Percentiles rank a stretch among this genome's conserved stretches.
Conservation (phyloP, 2,888 invertebrate species). For the Phyto melanocephala region DNA sequence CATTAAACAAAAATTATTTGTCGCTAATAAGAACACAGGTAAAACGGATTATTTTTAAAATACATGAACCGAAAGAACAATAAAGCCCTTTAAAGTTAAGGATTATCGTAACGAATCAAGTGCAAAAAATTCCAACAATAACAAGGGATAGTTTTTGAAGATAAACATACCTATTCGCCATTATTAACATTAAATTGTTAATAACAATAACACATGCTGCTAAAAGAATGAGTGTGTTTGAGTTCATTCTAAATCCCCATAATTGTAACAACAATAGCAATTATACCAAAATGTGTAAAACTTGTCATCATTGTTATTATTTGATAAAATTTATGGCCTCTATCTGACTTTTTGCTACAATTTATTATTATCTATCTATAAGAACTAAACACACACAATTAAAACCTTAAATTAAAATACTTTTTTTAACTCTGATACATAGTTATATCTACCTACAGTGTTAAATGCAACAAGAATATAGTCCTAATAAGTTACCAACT, state of each 20-base stretch:
- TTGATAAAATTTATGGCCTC: constrained; percentile 65
- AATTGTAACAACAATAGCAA: constrained; percentile 14
- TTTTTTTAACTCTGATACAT: constrained; percentile 32
- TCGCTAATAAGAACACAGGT: background rate
- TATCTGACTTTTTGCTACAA: background rate
- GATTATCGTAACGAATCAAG: constrained; percentile 35
- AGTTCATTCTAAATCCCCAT: constrained; percentile 10
- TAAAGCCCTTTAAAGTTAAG: constrained; percentile 59
- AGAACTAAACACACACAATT: background rate
- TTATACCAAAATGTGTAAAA: constrained; percentile 60
- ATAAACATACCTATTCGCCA: constrained; percentile 3
- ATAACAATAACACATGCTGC: background rate
- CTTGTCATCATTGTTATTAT: constrained; percentile 67
- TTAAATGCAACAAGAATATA: background rate
- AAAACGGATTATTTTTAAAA: background rate
- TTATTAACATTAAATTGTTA: background rate
- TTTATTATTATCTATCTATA: background rate
- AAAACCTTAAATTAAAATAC: constrained; percentile 31
- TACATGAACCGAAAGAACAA: constrained; percentile 62
- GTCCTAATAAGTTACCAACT: background rate
- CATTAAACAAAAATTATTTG: background rate
- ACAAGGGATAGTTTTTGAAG: constrained; percentile 21
- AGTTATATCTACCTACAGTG: background rate
- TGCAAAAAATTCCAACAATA: constrained; percentile 25
- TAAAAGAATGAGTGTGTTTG: background rate